Evolutionary conservation across 2,113 vertebrate species (phyloP).

Genomic region (Microtus montanus): DNA sequence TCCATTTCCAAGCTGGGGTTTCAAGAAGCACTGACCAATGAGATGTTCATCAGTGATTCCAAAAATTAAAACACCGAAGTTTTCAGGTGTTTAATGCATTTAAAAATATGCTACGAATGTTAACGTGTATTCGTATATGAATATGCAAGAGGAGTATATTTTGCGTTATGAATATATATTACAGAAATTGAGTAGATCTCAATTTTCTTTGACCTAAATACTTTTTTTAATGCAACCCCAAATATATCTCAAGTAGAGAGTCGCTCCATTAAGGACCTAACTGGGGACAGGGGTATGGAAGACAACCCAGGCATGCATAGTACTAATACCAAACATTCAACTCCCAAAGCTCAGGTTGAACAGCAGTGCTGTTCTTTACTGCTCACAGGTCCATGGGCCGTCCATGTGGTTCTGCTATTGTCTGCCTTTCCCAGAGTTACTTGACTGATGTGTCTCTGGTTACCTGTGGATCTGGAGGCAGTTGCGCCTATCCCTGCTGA

Average conservation of each 20-base stretch:
- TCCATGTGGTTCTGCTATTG: background rate
- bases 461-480: too few relatives aligned
- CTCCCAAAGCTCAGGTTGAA: background rate
- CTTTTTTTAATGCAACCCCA: background rate
- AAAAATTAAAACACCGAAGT: background rate
- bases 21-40: background rate
- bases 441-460: too few relatives aligned
- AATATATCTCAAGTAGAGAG: background rate
- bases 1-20: background rate
- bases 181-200: background rate
- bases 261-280: background rate
- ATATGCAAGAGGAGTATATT: background rate
- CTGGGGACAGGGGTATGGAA: background rate
- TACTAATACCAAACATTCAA: background rate
- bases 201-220: background rate
- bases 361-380: too few relatives aligned
- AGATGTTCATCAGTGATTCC: background rate
- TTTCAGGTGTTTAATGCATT: background rate
- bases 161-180: background rate
- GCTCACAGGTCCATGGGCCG: too few relatives aligned
- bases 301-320: rapidly evolving
- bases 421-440: background rate
- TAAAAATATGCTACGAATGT: background rate
- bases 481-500: background rate
- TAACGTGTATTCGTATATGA: background rate